A percentile compares a stretch with the other conserved stretches of the same genome.
These are phyloP conservation scores for Perdita meconis DNA, from an alignment of 2,888 invertebrate genomes.

Conservation along the genomic window DNA sequence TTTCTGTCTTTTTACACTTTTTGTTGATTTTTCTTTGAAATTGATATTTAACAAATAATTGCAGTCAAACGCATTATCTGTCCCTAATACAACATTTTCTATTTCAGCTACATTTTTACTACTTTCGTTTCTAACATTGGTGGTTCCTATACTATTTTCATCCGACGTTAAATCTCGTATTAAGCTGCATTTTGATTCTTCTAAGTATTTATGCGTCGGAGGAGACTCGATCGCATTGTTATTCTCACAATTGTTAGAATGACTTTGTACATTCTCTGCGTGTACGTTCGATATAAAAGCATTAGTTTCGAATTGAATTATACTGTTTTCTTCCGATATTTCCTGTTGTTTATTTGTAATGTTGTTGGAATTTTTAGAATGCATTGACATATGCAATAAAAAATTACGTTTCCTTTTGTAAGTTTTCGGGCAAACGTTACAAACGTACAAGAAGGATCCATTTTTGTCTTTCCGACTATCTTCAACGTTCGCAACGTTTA, in stretches of 20 bases:
- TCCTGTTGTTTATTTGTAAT: background rate
- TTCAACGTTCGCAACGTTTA: background rate
- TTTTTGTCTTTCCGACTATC: background rate
- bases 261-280: background rate
- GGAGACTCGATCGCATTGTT: background rate
- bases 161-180: background rate
- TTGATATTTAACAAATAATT: conserved; percentile 23
- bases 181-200: background rate
- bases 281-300: background rate
- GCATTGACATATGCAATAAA: conserved; percentile 16
- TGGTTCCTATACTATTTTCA: background rate
- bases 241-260: background rate
- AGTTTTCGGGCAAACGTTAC: conserved; percentile 10
- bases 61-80: background rate
- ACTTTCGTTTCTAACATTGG: background rate
- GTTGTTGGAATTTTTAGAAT: background rate
- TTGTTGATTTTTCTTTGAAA: conserved; percentile 12
- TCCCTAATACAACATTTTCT: background rate
- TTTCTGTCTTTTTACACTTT: conserved; percentile 5
- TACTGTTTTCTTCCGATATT: background rate
- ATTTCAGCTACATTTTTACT: background rate
- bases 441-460: background rate
- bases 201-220: background rate
- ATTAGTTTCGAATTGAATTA: background rate
- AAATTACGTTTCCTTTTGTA: background rate